Evolutionary conservation across 2,888 invertebrate genomes (phyloP), one percentile per base, ranked within the genome.

Genomic region (Orthonevra nobilis): DNA sequence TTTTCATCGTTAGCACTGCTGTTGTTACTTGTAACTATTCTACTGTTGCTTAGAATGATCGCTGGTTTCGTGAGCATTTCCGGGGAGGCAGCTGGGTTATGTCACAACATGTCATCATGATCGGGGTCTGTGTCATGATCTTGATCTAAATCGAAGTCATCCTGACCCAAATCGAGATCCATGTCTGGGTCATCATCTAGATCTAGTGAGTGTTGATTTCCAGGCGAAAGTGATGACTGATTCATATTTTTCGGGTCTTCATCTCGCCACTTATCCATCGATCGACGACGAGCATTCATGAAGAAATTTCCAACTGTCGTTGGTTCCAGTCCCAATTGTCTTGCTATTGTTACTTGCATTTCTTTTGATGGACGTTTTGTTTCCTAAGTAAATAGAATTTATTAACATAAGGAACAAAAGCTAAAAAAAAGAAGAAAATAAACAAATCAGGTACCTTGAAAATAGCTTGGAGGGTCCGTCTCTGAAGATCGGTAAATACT

Each of bases 401-500:
- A 12, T 17, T 1, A 17, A n/a, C 14, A 20, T 28, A 6, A n/a
- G n/a, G 6, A 9, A 19, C 15, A n/a, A 2, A 28, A 15, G 5
- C 14, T 28, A 50, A n/a, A 17, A 10, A 34, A n/a, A 14, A 17
- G 1, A 3, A 3, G 1, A 20, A 17, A 44, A 14, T 1, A 9
- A 15, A 44, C 0, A 20, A 9, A 30, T n/a, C 0, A 1, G 26
- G 20, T 90, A 97, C 97, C 93, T 99, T 99, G 94, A 99, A 99
- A 93, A 99, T 99, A 92, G 98, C 99, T 93, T 99, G 98, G 90
- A 99, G 95, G 89, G 99, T 99, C 92, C 99, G 96, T 90, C 99
- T 94, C 92, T 99, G 99, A 88, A 99, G 96, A 92, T 99, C 99
- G 88, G 99, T 99, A 93, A 99, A 99, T 90, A 99, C 99, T 91